Evolutionary conservation across 2,797 vertebrate genomes (phyloP), one percentile per base, ranked within the genome.

Genomic region (Eulemur rubriventer): DNA sequence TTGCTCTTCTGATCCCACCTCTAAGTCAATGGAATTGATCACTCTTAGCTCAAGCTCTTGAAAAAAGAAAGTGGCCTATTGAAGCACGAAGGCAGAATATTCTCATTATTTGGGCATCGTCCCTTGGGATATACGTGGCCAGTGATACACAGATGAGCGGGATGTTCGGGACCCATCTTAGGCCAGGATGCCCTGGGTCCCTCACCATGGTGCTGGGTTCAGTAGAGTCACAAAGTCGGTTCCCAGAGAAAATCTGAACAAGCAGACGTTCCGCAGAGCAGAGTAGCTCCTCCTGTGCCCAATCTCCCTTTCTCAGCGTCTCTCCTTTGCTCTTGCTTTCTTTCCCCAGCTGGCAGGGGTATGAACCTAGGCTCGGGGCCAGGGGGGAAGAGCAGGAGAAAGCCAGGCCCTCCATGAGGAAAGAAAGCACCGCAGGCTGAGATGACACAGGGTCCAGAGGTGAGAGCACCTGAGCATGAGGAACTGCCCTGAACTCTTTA

Each of bases 131-230:
- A 10, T 43, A 69, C 30, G 73, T 30, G 30, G 50, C 46, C 61
- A 52, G 52, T 35, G 17, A 55, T 33, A 0, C 4, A 8, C 0
- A 2, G 17, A 52, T 48, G 1, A 4, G 6, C 0, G 1, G 13
- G 63, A 50, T 24, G 7, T n/a, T 46, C 0, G 0, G 43, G 76
- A 33, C 11, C 43, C 8, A 17, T 13, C 57, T 38, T 38, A 43
- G 57, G 24, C 17, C 69, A 28, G 33, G 20, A 13, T 30, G 2
- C 30, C 28, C n/a, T 70, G 72, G 33, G 72, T 28, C 46, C 52
- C 16, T 55, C 17, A 41, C n/a, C 38, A 75, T 50, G 33, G 43
- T 43, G 17, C 35, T 69, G 3, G 26, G 67, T 82, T 86, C 67
- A 7, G 4, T 12, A 67, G 11, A 85, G 59, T 76, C 59, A 55